Evolutionary conservation across 2,888 invertebrate genomes (phyloP).

Genomic region (Caenorhabditis sp.): DNA sequence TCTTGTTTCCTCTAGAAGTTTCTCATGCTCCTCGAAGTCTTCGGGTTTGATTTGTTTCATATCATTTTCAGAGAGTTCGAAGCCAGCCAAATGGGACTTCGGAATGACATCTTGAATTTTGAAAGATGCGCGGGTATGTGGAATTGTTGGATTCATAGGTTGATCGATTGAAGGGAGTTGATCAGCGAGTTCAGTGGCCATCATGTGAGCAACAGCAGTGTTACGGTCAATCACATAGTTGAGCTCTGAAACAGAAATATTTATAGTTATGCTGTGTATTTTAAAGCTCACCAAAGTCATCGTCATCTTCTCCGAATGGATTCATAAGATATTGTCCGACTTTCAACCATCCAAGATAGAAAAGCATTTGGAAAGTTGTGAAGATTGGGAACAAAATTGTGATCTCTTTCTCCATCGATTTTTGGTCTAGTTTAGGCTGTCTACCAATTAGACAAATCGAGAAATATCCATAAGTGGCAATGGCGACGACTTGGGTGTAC

Average conservation of each 20-base stretch:
- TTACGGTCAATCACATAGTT: constrained; percentile 70
- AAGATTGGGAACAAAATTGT: constrained; percentile 72
- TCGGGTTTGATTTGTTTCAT: constrained; percentile 68
- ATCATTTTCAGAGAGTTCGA: constrained; percentile 63
- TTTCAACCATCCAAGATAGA: constrained; percentile 75
- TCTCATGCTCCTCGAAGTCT: constrained; percentile 59
- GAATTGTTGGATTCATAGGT: constrained; percentile 57
- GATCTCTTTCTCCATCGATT: constrained; percentile 69
- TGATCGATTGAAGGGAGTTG: constrained; percentile 52
- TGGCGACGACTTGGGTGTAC: constrained; percentile 73
- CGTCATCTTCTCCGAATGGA: constrained; percentile 70
- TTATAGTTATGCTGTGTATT: no score
- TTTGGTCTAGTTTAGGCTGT: constrained; percentile 72
- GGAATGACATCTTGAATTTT: constrained; percentile 65
- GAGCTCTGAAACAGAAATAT: constrained; percentile 50
- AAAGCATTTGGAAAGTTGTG: constrained; percentile 73
- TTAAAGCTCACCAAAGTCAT: constrained; percentile 64
- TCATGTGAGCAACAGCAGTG: constrained; percentile 68
- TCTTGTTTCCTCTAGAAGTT: constrained; percentile 48
- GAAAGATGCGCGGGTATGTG: constrained; percentile 67
- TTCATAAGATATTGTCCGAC: constrained; percentile 70
- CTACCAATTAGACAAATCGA: constrained; percentile 73
- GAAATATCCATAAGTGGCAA: constrained; percentile 73
- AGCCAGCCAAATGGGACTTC: constrained; percentile 65
- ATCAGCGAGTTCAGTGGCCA: constrained; percentile 70